Conservation (phyloP, 2,888 invertebrate genomes). For the Platerodrilus igneus region DNA sequence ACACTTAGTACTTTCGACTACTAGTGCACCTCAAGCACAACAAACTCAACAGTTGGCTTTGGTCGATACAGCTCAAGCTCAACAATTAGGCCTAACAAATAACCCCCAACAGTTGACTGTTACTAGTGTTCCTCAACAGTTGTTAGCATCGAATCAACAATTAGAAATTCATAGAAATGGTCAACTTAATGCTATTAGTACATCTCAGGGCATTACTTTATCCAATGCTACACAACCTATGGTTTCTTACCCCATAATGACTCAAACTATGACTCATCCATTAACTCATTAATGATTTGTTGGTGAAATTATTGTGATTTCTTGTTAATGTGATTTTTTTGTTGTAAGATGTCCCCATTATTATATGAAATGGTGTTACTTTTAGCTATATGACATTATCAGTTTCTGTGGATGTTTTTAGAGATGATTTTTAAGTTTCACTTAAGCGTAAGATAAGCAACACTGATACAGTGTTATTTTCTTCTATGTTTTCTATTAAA, state of each 20-base stretch:
- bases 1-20: constrained; percentile 35
- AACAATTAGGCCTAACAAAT: constrained; percentile 33
- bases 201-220: constrained; percentile 54
- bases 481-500: too few relatives aligned
- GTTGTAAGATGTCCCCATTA: too few relatives aligned
- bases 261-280: constrained; percentile 51
- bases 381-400: too few relatives aligned
- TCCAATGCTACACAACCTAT: constrained; percentile 58
- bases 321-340: too few relatives aligned
- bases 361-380: too few relatives aligned
- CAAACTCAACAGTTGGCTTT: constrained; percentile 34
- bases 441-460: too few relatives aligned
- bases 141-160: constrained; percentile 39
- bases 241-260: constrained; percentile 64
- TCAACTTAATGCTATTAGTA: constrained; percentile 47
- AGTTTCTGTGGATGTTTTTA: too few relatives aligned
- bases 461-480: too few relatives aligned
- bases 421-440: too few relatives aligned
- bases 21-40: constrained; percentile 38
- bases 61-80: constrained; percentile 31
- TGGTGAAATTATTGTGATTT: too few relatives aligned
- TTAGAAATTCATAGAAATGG: constrained; percentile 41
- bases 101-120: constrained; percentile 40
- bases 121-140: constrained; percentile 38
- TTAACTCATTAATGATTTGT: constrained; percentile 21